Evolutionary conservation across 2,888 invertebrate species (phyloP), one percentile per base, ranked within the genome.

Genomic region (Dicycla oo): DNA sequence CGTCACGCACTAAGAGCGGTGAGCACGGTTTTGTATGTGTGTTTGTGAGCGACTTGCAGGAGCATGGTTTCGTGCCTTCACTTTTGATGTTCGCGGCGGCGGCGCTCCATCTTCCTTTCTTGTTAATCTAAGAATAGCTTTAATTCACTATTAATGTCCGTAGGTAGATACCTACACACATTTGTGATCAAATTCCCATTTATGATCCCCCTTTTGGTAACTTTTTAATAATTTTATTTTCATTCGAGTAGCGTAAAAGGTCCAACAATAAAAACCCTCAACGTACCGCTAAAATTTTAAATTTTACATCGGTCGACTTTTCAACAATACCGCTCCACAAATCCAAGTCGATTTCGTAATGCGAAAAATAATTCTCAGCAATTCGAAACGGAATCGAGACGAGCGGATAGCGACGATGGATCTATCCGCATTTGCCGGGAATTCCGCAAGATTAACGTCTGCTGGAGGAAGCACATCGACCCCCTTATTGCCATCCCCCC

Each of bases 371-470:
- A 88, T 82, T 87, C 80, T 60, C 68, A 69, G 80, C 78, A 75
- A 83, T 87, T 79, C 78, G 77, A 80, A 79, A 72, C 84, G 86
- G 87, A 87, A 88, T 86, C 80, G 82, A 80, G 76, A 80, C 78
- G 79, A 85, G 75, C 81, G 86, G 84, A 77, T 82, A 84, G 81
- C 84, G 82, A 83, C 86, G 86, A 87, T 87, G 86, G 88, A 87
- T 91, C 86, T 86, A 80, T 86, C 86, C 86, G 86, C 87, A 86
- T 86, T 90, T 88, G 80, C 85, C 82, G 86, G 91, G 91, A 91
- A 92, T 92, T 91, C 91, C 91, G 88, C 86, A 86, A 92, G 92
- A 92, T 92, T 92, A 91, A 88, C 89, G 89, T 88, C 86, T 83
- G 71, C 73, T 83, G 82, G 78, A 82, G 84, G 83, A 87, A 87